Base-by-base conservation (phyloP, 2,888 invertebrate species). In the Heteromurus nitidus region DNA sequence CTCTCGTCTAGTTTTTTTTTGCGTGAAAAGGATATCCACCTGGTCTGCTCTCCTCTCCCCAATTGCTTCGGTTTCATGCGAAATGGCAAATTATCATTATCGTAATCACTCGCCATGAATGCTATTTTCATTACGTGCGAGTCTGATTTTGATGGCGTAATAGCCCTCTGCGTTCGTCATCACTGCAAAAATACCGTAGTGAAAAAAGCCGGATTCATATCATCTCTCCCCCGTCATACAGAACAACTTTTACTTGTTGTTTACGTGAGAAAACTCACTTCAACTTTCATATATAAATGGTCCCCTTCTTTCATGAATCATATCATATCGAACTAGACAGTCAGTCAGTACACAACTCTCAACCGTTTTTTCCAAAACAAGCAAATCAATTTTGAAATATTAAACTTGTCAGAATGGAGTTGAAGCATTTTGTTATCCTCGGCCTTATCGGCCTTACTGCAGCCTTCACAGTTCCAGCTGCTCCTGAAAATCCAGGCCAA, bases 31-130 rank as follows among this genome's bases (percentile, higher is more conserved):
- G n/a, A n/a, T n/a, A n/a, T n/a, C n/a, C n/a, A n/a, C n/a, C n/a
- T n/a, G n/a, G n/a, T n/a, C n/a, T n/a, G n/a, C n/a, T n/a, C n/a
- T n/a, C n/a, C n/a, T n/a, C n/a, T n/a, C n/a, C n/a, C n/a, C n/a
- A n/a, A n/a, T n/a, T n/a, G n/a, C n/a, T n/a, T n/a, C n/a, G n/a
- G n/a, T n/a, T n/a, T n/a, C n/a, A n/a, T n/a, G n/a, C n/a, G n/a
- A n/a, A n/a, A n/a, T n/a, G n/a, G n/a, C n/a, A n/a, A 55, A 24
- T 72, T 72, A 72, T 60, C 60, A 72, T 72, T 72, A 72, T 42
- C 72, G 60, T 72, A 72, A 72, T 72, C 72, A 55, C 24, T 55
- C 11, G n/a, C 36, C 36, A 36, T 36, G 36, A 36, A 44, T n/a
- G 16, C 22, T 36, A 26, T 55, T 55, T 72, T 60, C 28, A 60